Conservation (phyloP, 2,888 invertebrate species). For the Trilocha varians region DNA sequence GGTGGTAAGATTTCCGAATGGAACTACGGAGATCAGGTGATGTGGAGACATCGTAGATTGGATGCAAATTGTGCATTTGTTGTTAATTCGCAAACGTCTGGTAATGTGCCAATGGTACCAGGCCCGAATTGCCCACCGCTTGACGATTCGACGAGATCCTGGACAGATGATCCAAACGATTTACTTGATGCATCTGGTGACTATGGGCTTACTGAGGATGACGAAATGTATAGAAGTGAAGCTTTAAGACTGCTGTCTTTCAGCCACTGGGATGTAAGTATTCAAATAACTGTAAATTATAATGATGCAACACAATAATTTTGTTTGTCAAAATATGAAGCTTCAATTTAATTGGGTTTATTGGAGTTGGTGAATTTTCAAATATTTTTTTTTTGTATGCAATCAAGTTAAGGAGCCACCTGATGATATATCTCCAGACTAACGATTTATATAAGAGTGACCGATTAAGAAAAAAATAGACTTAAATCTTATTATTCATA, state of each 20-base stretch:
- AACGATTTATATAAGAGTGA: too few species aligned
- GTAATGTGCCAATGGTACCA: constrained; percentile 75
- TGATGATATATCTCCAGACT: too few species aligned
- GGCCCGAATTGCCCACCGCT: constrained; percentile 30
- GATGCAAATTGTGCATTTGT: constrained; percentile 83
- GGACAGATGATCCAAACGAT: constrained; percentile 28
- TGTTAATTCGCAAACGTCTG: constrained; percentile 75
- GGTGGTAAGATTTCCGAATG: constrained; percentile 80
- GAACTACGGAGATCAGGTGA: constrained; percentile 84
- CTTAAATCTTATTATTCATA: too few species aligned
- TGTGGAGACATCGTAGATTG: constrained; percentile 77
- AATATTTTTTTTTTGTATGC: too few species aligned
- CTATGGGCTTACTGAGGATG: constrained; percentile 45
- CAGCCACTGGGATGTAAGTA: constrained; percentile 81
- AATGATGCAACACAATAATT: too few species aligned
- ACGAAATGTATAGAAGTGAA: constrained; percentile 70
- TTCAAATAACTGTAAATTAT: too few species aligned
- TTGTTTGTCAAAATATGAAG: constrained; percentile 10
- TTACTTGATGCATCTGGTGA: constrained; percentile 29
- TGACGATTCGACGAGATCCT: constrained; percentile 20
- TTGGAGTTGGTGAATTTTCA: too few species aligned
- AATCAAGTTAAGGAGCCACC: too few species aligned
- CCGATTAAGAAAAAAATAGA: too few species aligned
- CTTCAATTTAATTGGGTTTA: too few species aligned
- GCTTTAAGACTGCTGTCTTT: constrained; percentile 79